phyloP scores from a whole-genome alignment of 1,140 invertebrate species.

The Nylanderia fulva region DNA sequence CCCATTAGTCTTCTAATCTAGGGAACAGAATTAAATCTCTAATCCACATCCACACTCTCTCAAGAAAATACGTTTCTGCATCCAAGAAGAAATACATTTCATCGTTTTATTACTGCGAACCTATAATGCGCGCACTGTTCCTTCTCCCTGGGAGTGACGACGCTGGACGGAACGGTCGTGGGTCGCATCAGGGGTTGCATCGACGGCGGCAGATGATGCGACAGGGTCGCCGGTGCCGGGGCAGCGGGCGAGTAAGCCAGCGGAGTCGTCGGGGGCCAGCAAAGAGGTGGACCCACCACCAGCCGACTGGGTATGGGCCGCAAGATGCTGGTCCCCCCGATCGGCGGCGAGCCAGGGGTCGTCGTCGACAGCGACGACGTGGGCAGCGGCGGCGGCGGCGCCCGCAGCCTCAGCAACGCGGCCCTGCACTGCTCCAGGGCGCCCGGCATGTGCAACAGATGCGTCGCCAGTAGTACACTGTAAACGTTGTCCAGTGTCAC shows the following conservation, averaged over 20 bases:
- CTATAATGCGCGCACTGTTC: conserved; percentile 55
- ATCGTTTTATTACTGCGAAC: conserved; percentile 48
- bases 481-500: conserved; percentile 91
- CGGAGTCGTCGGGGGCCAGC: conserved; percentile 78
- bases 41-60: too few species aligned
- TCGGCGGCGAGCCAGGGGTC: conserved; percentile 51
- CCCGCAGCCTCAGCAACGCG: conserved; percentile 83
- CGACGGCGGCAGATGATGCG: conserved; percentile 75
- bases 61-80: too few species aligned
- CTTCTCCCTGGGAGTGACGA: conserved; percentile 67
- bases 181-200: conserved; percentile 63
- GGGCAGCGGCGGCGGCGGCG: conserved; percentile 77
- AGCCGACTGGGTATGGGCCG: conserved; percentile 83
- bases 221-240: conserved; percentile 66
- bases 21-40: too few species aligned
- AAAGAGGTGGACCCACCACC: conserved; percentile 78
- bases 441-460: conserved; percentile 91
- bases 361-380: conserved; percentile 80
- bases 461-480: conserved; percentile 90
- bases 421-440: conserved; percentile 89
- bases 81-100: too few species aligned
- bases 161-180: conserved; percentile 63
- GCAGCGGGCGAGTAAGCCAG: conserved; percentile 63
- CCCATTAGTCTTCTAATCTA: not conserved
- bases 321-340: conserved; percentile 76